These are phyloP conservation scores for Tachypleus tridentatus DNA, from an alignment of 1,140 invertebrate genomes.

Conservation along the genomic window DNA sequence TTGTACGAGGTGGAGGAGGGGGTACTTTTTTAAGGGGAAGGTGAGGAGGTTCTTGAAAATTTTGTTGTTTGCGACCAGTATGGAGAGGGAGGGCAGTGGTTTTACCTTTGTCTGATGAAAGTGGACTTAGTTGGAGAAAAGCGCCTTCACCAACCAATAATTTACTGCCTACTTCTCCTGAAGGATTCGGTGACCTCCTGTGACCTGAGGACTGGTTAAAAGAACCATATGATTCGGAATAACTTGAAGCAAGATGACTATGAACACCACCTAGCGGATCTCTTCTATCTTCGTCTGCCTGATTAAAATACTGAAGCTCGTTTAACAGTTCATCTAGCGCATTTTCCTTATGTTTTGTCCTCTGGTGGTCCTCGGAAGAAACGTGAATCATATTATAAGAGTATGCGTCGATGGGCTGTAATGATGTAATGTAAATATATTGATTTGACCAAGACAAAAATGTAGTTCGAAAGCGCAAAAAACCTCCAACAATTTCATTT, in stretches of 20 bases:
- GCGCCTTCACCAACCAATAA: not conserved
- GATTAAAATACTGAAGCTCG: conserved; percentile 64
- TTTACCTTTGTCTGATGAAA: not conserved
- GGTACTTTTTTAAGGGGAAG: conserved; percentile 44
- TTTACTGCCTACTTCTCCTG: not conserved
- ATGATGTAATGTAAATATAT: not conserved
- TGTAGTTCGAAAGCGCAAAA: too few species aligned
- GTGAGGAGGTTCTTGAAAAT: conserved; percentile 4
- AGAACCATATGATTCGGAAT: conserved; percentile 15
- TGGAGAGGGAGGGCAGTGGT: not conserved
- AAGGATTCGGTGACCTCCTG: not conserved
- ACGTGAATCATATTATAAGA: conserved; percentile 25
- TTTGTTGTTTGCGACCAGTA: not conserved
- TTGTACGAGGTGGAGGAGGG: conserved; percentile 68
- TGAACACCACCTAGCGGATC: conserved; percentile 17
- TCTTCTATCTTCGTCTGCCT: conserved; percentile 11
- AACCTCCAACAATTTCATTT: too few species aligned
- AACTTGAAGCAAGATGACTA: conserved; percentile 13
- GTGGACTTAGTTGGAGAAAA: not conserved
- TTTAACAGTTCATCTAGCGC: conserved; percentile 90
- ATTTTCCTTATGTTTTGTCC: conserved; percentile 54
- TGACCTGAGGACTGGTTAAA: conserved; percentile 7
- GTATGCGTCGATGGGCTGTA: conserved; percentile 11
- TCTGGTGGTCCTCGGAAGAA: conserved; percentile 32
- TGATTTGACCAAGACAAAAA: too few species aligned